These are phyloP conservation scores for Synanthedon andrenaeformis DNA, from an alignment of 2,888 invertebrate species.

Conservation along the genomic window DNA sequence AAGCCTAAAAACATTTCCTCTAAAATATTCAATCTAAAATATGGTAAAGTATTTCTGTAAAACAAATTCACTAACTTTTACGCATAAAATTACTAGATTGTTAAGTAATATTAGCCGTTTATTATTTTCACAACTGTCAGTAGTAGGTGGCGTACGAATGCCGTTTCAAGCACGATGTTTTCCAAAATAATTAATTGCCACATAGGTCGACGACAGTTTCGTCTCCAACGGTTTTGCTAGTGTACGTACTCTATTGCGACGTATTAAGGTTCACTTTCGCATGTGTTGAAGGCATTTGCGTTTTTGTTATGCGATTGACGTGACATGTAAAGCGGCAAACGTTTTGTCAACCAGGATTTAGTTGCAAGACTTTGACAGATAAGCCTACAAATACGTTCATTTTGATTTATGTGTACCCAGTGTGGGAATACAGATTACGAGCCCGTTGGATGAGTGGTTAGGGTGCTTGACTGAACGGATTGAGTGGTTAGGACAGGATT, in stretches of 20 bases:
- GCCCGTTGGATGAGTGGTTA: too few relatives aligned
- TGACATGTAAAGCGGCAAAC: slow-evolving; percentile 4
- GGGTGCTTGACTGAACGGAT: too few relatives aligned
- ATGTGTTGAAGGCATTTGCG: neutral
- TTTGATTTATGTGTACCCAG: neutral
- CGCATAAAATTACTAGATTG: too few relatives aligned
- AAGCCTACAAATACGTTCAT: neutral
- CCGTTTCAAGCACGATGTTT: neutral
- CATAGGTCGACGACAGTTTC: slow-evolving; percentile 1
- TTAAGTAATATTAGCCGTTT: neutral
- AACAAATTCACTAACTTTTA: too few relatives aligned
- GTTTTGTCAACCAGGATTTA: slow-evolving; percentile 3
- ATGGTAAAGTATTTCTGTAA: too few relatives aligned
- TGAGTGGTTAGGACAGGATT: too few relatives aligned
- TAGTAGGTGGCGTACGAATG: neutral
- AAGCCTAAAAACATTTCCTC: too few relatives aligned
- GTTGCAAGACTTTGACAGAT: slow-evolving; percentile 1
- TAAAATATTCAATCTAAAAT: too few relatives aligned
- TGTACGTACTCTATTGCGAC: neutral
- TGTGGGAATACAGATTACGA: neutral
- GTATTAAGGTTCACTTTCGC: neutral
- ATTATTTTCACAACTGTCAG: neutral
- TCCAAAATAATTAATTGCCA: neutral
- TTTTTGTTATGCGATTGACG: neutral
- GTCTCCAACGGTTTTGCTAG: neutral